Base-by-base conservation (phyloP, 2,888 invertebrate genomes). In the Melolontha melolontha region DNA sequence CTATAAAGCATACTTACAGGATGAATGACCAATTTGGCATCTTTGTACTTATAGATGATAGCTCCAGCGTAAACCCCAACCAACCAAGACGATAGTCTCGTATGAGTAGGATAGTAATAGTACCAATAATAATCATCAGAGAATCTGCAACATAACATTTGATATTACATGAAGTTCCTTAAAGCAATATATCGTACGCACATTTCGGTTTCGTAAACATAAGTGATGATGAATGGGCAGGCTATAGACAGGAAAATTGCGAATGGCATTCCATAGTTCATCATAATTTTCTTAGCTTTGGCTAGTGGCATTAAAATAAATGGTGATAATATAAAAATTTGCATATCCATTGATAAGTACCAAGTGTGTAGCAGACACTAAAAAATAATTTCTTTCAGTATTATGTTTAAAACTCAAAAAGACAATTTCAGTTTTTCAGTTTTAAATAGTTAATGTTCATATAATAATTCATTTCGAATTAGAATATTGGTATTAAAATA, bases 301-400 rank as follows among this genome's bases (percentile, higher is more conserved):
- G 55, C 57, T 17, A 78, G 64, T 1, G 79, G 81, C 64, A 81
- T 76, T 12, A 82, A 66, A 10, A 82, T 55, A 8, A 82, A 14
- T 1, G 81, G 81, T 5, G 82, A 75, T 34, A 80, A 29, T 2
- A 81, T 39, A 68, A 79, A 82, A 68, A 82, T 74, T 69, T 83
- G 82, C 75, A 81, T 79, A 70, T 83, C 82, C 1, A 79, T 80
- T 39, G 81, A 79, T 59, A 83, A 69, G 69, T 82, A 83, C 82
- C 82, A 83, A 0, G 80, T 77, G 54, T 79, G 81, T 2, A 72
- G 54, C 11, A 82, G 52, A 62, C 82, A 83, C 82, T 82, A 66
- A 68, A 78, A 75, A 66, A 1, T 22, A 22, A 4, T 22, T 22
- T 22, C 1, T 22, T 22, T 22, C 22, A 22, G 22, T 22, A 4